phyloP scores from a whole-genome alignment of 2,113 vertebrate genomes.

The Lophura nycthemera region DNA sequence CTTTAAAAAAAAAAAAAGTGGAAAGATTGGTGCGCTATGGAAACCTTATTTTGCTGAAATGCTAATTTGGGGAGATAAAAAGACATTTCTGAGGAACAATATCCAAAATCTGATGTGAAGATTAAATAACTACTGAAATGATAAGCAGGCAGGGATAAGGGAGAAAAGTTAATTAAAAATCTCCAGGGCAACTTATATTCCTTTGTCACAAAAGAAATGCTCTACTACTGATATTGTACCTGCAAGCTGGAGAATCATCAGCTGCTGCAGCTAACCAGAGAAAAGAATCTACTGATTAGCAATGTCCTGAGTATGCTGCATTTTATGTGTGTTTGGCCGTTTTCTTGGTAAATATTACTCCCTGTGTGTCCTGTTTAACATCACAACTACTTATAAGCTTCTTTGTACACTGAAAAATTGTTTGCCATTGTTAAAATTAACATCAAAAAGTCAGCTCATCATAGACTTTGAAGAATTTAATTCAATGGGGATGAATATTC shows the following conservation, averaged over 20 bases:
- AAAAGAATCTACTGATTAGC: constrained; percentile 28
- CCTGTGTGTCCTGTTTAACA: constrained; percentile 45
- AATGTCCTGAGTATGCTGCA: constrained; percentile 26
- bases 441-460: constrained; percentile 7
- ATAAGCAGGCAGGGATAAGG: constrained; percentile 71
- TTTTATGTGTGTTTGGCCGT: constrained; percentile 16
- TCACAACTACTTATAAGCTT: constrained; percentile 30
- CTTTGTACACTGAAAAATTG: constrained; percentile 38
- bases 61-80: constrained; percentile 70
- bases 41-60: constrained; percentile 56
- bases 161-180: constrained; percentile 80
- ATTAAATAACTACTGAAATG: constrained; percentile 70
- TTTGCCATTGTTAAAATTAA: constrained; percentile 57
- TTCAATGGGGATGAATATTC: constrained; percentile 18
- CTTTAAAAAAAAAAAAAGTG: constrained; percentile 20
- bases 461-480: not conserved
- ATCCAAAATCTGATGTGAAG: constrained; percentile 71
- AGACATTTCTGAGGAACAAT: constrained; percentile 62
- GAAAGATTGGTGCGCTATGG: not conserved
- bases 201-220: constrained; percentile 72
- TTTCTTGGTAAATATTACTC: constrained; percentile 31
- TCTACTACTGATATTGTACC: constrained; percentile 65
- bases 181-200: constrained; percentile 77
- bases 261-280: constrained; percentile 25
- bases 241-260: constrained; percentile 65